Conservation (phyloP, 2,888 invertebrate genomes). For the Orgyia antiqua region DNA sequence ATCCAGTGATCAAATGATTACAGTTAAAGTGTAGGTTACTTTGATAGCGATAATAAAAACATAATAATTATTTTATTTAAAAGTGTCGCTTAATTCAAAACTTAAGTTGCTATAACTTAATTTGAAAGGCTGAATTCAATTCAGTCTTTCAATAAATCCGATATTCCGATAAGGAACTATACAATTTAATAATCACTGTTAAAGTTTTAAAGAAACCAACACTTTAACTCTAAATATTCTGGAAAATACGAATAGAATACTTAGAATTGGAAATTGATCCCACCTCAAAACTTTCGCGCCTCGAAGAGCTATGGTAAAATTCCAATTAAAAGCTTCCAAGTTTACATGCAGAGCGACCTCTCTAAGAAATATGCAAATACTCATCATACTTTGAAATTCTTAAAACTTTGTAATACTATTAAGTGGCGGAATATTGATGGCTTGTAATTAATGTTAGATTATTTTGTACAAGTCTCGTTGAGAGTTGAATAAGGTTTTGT, state of each 20-base stretch:
- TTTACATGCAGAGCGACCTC: constrained; percentile 40
- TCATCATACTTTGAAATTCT: constrained; percentile 18
- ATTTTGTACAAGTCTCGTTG: constrained; percentile 1
- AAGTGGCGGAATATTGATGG: constrained; percentile 26
- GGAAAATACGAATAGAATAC: constrained; percentile 46
- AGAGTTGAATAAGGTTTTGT: neutral
- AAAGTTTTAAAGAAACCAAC: too few species aligned
- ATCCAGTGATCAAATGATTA: too few species aligned
- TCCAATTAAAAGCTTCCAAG: constrained; percentile 50
- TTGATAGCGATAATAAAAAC: too few species aligned
- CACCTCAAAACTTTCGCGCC: constrained; percentile 38
- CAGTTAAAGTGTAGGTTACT: too few species aligned
- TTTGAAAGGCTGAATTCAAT: too few species aligned
- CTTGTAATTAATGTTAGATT: constrained; percentile 5
- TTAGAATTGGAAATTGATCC: constrained; percentile 66
- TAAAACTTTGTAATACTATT: constrained; percentile 26
- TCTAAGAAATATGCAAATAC: constrained; percentile 37
- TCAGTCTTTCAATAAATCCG: too few species aligned
- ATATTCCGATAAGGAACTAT: too few species aligned
- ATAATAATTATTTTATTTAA: too few species aligned
- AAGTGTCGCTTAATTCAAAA: too few species aligned
- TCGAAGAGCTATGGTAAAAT: constrained; percentile 44
- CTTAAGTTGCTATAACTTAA: too few species aligned
- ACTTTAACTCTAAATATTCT: too few species aligned
- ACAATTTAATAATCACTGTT: too few species aligned